Base-by-base conservation (phyloP, 37 sponge, comb jelly and placozoan genomes). In the Chondrilla cf. caribensis region DNA sequence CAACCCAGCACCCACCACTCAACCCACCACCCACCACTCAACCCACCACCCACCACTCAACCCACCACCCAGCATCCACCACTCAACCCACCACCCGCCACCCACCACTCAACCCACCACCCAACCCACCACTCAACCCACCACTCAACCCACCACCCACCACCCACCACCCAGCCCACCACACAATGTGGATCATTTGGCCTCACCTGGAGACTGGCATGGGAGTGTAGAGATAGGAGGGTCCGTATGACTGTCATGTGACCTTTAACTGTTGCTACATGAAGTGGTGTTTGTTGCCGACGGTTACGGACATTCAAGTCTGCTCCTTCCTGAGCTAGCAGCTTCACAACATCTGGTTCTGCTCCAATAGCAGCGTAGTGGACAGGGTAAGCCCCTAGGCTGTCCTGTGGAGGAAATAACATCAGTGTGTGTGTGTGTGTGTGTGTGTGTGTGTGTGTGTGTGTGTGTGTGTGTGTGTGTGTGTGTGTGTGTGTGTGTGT, bases 291-390 rank as follows among this genome's bases (percentile, higher is more conserved):
- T 72, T 94, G 91, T 75, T 85, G 79, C 65, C 84, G 82, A 62
- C 77, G 68, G 86, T 97, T 97, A 17, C 93, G 85, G 22, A 91
- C 91, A 54, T 92, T 94, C 36, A 94, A 39, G 77, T 97, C 93
- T 0, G 81, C 90, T 8, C 83, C 86, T 68, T 84, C 79, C 43
- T 78, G 29, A 18, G 93, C 87, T 51, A 97, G 77, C 38, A 97
- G 68, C 32, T 39, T 65, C 0, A 94, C 83, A 6, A 94, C 81
- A 21, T 91, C 95, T 0, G 92, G 95, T 58, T 94, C 90, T 51
- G 92, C 94, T 25, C 97, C 97, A 77, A 91, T 72, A 54, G 85
- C 85, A 82, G 97, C 95, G 60, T 88, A 85, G 58, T 97, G 97
- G 18, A 94, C 60, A 0, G 95, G 86, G 8, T 78, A 83, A 80